Conservation (phyloP, 2,888 invertebrate genomes). For the Platyscelio sp. region DNA sequence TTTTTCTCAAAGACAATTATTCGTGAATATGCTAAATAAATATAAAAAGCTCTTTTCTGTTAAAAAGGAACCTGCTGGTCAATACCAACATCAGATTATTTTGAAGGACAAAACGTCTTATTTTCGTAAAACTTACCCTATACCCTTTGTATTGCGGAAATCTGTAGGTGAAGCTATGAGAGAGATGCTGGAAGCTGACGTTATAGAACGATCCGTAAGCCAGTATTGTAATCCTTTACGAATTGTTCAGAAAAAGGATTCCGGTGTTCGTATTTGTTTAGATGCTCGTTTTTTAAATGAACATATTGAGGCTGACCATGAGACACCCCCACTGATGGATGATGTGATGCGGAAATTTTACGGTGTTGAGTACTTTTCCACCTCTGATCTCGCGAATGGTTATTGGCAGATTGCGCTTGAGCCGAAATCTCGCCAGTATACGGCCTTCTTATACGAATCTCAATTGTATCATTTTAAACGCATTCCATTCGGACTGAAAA, state of each 20-base stretch:
- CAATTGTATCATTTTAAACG: conserved; percentile 6
- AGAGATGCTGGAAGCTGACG: not conserved
- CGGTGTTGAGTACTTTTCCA: not conserved
- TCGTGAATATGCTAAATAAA: not conserved
- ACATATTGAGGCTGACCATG: not conserved
- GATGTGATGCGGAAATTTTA: not conserved
- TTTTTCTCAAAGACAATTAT: not conserved
- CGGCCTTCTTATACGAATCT: not conserved
- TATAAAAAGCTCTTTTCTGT: conserved; percentile 5
- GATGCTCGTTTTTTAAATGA: not conserved
- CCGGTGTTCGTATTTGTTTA: not conserved
- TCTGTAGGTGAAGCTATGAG: not conserved
- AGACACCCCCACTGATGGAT: not conserved
- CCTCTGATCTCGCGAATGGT: not conserved
- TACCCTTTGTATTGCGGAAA: not conserved
- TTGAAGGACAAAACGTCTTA: not conserved
- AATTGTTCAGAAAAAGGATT: not conserved
- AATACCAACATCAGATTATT: conserved; percentile 1
- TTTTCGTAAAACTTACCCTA: not conserved
- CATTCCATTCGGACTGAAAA: conserved; percentile 1
- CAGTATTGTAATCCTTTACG: not conserved
- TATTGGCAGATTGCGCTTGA: conserved; percentile 7
- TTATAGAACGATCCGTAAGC: not conserved
- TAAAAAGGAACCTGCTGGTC: not conserved
- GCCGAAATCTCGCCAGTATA: not conserved